Conservation (phyloP, 2,113 vertebrate genomes). For the Physeter macrocephalus region DNA sequence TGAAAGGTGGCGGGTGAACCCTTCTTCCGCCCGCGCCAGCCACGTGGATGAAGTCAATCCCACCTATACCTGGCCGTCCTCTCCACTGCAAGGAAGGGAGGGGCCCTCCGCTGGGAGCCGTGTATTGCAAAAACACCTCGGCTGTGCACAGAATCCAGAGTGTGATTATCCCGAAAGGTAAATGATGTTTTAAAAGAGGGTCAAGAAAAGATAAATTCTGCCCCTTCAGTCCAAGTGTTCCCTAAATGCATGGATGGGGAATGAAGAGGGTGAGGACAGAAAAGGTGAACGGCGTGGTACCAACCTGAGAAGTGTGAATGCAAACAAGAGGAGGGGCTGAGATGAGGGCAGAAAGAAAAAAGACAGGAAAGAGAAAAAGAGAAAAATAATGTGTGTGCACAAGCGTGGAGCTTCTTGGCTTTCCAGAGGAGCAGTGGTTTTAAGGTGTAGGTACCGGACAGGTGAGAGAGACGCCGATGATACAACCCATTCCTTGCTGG, state of each 20-base stretch:
- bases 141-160: accelerated
- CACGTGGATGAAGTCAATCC: background rate
- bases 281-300: accelerated
- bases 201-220: background rate
- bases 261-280: accelerated
- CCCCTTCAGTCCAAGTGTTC: accelerated
- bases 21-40: accelerated
- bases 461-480: accelerated
- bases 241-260: background rate
- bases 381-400: background rate
- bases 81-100: accelerated
- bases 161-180: no score
- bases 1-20: accelerated
- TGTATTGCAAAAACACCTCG: accelerated
- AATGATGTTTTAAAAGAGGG: accelerated
- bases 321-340: background rate
- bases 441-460: accelerated
- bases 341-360: accelerated
- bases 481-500: accelerated
- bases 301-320: accelerated
- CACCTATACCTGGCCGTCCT: background rate
- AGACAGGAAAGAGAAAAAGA: accelerated
- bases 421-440: background rate
- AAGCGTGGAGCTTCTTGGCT: accelerated
- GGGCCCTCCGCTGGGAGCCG: accelerated